Evolutionary conservation across 2,113 vertebrate species (phyloP), one percentile per base, ranked within the genome.

Genomic region (Protobothrops flavoviridis): DNA sequence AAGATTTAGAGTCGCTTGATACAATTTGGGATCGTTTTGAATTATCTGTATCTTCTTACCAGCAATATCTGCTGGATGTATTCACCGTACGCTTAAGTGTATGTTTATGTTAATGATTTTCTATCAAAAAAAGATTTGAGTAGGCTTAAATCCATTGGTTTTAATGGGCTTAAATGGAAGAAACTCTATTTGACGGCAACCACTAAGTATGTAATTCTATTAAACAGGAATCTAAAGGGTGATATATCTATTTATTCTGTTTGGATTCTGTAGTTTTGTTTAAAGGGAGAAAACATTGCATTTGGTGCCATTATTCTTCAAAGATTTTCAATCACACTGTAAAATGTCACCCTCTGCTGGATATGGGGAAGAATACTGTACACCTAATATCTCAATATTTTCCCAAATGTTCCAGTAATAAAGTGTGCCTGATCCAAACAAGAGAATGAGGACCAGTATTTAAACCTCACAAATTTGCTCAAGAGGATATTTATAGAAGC

Each of bases 341-440:
- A 90, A 95, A 96, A 95, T 4, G 97, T 95, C 96, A 95, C 96
- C 96, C 97, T 96, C 96, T 97, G 94, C 95, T 96, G 96, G 95
- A 85, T 10, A 0, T 1, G 1, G 0, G 33, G 0, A 53, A 94
- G 90, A 94, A 95, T 50, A 92, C 94, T 24, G 86, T 52, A 8
- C 61, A 39, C 7, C 33, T 74, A 95, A 50, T 61, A 89, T n/a
- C 85, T 64, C 24, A 11, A 3, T 48, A 90, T 53, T 92, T 85
- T 56, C 92, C 96, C 95, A 94, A 94, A 93, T 57, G 93, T 95
- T 94, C 85, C 53, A 81, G 39, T 24, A 48, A 57, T 56, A 93
- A n/a, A 91, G 64, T 2, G 45, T 59, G 21, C 52, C 91, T 90
- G 61, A 55, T 74, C 85, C 85, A 92, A 91, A 61, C 17, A 48